Evolutionary conservation across 2,113 vertebrate genomes (phyloP).

Genomic region (Mus spicilegus): DNA sequence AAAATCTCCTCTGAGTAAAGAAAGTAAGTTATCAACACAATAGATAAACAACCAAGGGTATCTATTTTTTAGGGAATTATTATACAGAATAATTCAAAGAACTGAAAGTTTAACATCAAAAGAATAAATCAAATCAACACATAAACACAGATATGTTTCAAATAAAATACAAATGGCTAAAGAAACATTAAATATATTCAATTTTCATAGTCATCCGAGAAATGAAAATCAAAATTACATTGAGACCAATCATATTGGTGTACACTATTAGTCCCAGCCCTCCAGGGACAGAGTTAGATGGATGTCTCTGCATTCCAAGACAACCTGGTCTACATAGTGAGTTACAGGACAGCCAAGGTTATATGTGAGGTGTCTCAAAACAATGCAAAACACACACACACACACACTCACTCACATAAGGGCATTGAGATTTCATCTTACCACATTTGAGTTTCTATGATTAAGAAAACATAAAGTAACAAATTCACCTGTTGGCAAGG

Average conservation of each 20-base stretch:
- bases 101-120: neutral
- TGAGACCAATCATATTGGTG: neutral
- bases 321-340: neutral
- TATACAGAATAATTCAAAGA: neutral
- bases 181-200: neutral
- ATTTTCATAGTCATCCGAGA: neutral
- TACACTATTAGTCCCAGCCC: neutral
- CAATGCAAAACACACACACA: neutral
- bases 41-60: neutral
- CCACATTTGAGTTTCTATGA: neutral
- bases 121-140: neutral
- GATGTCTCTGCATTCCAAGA: neutral
- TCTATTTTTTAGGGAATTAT: neutral
- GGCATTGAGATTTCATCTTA: neutral
- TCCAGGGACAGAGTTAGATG: neutral
- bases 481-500: neutral
- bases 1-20: neutral
- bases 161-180: neutral
- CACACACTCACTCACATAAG: neutral
- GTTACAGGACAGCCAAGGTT: neutral
- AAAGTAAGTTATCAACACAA: neutral
- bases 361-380: neutral
- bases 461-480: neutral
- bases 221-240: neutral
- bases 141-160: neutral